phyloP scores from a whole-genome alignment of 2,888 invertebrate genomes.

The Enchytraeus crypticus region DNA sequence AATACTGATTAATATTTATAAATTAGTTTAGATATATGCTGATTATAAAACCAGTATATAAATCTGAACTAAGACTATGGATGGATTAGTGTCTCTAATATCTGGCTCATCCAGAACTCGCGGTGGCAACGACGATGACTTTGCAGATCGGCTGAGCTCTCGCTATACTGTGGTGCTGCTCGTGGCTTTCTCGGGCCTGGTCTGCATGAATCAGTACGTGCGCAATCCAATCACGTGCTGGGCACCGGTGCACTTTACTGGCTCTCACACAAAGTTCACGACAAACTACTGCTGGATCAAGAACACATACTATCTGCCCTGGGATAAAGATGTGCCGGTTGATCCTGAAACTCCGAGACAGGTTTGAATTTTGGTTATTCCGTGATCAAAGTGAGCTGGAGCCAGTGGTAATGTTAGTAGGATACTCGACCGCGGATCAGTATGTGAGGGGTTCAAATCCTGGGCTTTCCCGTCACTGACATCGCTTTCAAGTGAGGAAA shows the following conservation, averaged over 20 bases:
- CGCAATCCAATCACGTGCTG: conserved; percentile 29
- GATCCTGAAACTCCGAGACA: no score
- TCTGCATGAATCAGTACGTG: conserved; percentile 19
- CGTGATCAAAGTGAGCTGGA: no score
- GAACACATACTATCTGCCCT: conserved; percentile 30
- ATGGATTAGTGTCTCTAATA: conserved; percentile 4
- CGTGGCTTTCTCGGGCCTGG: conserved; percentile 19
- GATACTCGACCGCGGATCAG: no score
- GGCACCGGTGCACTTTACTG: conserved; percentile 28
- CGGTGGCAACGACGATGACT: conserved; percentile 17
- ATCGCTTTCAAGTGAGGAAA: no score
- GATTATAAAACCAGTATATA: no score
- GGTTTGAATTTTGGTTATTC: no score
- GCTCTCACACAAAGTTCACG: conserved; percentile 22
- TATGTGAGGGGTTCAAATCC: no score
- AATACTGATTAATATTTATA: no score
- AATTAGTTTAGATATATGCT: no score
- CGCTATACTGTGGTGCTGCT: conserved; percentile 23
- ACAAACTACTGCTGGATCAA: conserved; percentile 29
- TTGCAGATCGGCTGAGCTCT: conserved; percentile 24
- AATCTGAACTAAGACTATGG: no score
- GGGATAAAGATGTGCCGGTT: conserved; percentile 19
- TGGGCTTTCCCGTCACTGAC: no score
- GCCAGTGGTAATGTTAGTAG: no score
- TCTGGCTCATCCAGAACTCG: conserved; percentile 5